Percentiles rank a stretch among this genome's conserved stretches.
Conservation (phyloP, 2,797 vertebrate genomes). For the Molothrus aeneus region DNA sequence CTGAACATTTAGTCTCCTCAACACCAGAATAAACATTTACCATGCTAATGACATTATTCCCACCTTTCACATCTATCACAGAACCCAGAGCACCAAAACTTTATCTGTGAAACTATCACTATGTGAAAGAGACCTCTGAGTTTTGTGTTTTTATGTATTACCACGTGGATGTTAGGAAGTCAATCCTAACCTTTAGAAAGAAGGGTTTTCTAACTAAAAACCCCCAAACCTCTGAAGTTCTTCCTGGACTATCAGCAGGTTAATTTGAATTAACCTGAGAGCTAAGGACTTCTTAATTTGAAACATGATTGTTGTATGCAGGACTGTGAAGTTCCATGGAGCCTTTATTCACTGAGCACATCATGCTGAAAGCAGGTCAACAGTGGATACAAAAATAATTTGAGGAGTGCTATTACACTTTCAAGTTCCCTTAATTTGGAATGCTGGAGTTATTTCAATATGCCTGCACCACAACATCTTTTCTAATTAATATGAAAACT, state of each 20-base stretch:
- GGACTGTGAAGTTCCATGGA: not conserved
- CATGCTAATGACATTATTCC: not conserved
- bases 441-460: not conserved
- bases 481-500: not conserved
- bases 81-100: not conserved
- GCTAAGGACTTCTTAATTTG: not conserved
- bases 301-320: not conserved
- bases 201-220: not conserved
- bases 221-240: accelerated
- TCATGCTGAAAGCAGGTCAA: not conserved
- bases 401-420: not conserved
- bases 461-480: not conserved
- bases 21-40: not conserved
- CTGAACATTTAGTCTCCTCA: not conserved
- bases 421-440: not conserved
- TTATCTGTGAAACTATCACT: not conserved
- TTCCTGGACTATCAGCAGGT: not conserved
- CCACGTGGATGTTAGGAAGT: not conserved
- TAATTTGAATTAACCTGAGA: not conserved
- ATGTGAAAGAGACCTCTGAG: not conserved
- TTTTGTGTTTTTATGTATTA: not conserved
- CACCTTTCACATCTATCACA: not conserved
- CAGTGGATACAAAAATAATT: not conserved
- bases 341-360: not conserved
- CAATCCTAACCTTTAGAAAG: not conserved